These are phyloP conservation scores for Hystrix cristata DNA, from an alignment of 2,113 vertebrate species.

Conservation along the genomic window DNA sequence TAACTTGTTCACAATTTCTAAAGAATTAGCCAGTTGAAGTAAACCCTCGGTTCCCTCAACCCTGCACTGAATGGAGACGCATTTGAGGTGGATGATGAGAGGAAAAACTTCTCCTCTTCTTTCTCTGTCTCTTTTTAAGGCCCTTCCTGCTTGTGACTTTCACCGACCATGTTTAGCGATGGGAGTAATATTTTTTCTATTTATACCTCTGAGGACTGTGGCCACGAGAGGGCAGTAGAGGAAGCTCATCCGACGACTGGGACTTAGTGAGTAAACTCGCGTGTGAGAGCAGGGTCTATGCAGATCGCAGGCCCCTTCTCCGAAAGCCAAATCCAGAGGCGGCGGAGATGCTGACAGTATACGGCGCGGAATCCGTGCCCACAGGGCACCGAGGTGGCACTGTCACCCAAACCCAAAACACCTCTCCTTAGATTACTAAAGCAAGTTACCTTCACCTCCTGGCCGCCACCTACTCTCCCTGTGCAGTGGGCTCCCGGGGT, in stretches of 20 bases:
- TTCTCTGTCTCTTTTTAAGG: background rate
- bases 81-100: background rate
- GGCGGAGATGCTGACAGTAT: background rate
- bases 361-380: background rate
- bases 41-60: background rate
- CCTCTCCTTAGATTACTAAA: conserved; percentile 3
- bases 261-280: background rate
- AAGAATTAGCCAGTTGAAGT: background rate
- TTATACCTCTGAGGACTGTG: conserved; percentile 34
- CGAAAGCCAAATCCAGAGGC: background rate
- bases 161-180: background rate
- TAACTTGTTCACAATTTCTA: conserved; percentile 4
- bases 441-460: conserved; percentile 45
- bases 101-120: background rate
- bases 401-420: background rate
- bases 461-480: background rate
- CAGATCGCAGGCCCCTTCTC: background rate
- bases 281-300: background rate
- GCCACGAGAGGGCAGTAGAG: conserved; percentile 80
- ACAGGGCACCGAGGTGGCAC: background rate
- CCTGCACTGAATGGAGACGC: background rate
- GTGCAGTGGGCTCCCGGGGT: background rate
- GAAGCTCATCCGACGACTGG: background rate
- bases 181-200: background rate
- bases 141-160: conserved; percentile 33